Percentiles rank a stretch among this genome's conserved stretches.
phyloP scores from a whole-genome alignment of 2,888 invertebrate genomes.

The Malacosoma neustria region DNA sequence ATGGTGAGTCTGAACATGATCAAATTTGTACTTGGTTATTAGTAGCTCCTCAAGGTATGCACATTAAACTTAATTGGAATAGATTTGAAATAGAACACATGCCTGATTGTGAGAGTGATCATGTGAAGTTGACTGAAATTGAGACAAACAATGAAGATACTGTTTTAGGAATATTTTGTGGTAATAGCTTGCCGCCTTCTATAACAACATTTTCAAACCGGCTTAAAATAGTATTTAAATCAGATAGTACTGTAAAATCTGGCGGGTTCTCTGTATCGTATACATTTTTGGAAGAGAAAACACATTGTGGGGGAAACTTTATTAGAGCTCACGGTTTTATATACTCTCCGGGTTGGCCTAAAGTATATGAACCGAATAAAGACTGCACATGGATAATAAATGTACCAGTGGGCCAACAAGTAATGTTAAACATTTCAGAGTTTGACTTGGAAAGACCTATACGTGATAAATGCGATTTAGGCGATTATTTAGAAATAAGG shows the following conservation, averaged over 20 bases:
- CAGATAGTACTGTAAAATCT: conserved; percentile 59
- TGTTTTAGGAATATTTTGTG: conserved; percentile 79
- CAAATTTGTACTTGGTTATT: conserved; percentile 84
- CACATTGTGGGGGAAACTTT: conserved; percentile 82
- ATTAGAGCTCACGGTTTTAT: conserved; percentile 80
- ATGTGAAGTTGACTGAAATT: conserved; percentile 79
- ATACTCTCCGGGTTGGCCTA: conserved; percentile 86
- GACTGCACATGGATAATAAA: conserved; percentile 89
- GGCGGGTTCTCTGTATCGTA: conserved; percentile 87
- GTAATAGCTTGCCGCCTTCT: conserved; percentile 76
- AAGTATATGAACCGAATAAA: conserved; percentile 78
- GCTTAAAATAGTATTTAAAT: conserved; percentile 79
- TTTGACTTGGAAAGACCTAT: conserved; percentile 75
- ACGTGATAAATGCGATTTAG: conserved; percentile 39
- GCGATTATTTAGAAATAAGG: conserved; percentile 72
- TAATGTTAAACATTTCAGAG: conserved; percentile 76
- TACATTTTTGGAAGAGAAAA: conserved; percentile 50
- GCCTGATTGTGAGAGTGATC: conserved; percentile 78
- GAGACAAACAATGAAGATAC: conserved; percentile 54
- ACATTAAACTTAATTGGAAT: conserved; percentile 83
- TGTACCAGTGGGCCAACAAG: conserved; percentile 80
- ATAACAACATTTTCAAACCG: conserved; percentile 80
- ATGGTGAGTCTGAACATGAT: conserved; percentile 45
- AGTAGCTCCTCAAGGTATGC: conserved; percentile 78
- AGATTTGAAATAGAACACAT: conserved; percentile 79